Base-by-base conservation (phyloP, 2,113 vertebrate genomes). In the Scopus umbretta region DNA sequence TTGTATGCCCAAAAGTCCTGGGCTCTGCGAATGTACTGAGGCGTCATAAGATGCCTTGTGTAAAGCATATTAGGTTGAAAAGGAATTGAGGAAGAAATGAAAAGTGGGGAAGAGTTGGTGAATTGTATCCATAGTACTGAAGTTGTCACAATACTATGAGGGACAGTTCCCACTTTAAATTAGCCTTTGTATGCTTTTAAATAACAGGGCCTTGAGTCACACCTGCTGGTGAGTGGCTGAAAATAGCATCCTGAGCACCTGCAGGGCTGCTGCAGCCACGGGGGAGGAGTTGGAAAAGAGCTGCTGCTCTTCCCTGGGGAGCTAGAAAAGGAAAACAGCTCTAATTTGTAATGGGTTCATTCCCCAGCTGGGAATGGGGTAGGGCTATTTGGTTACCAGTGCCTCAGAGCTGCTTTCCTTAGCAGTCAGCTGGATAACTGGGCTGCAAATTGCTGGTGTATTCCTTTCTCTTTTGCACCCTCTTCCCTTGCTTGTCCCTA, bases 201-300 rank as follows among this genome's bases (percentile, higher is more conserved):
- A 63, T 85, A 86, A 66, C 47, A 66, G 42, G 55, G 38, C 80
- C 86, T 94, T 92, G 84, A 96, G 74, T 95, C 86, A 91, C 66
- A 91, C 53, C 84, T 94, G 91, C 86, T 90, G 89, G 18, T 83
- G 62, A 87, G 76, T 32, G 55, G 38, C 74, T 90, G 78, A 89
- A 76, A 95, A 91, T 68, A 95, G 62, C 80, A 86, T 76, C 78
- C 49, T 63, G 53, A 75, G 66, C 73, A 92, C 91, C 92, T 92
- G 86, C 91, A 89, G 75, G 67, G 63, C 74, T 96, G 65, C 79
- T 93, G 74, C 81, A 76, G 7, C 0, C 0, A 6, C n/a, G 73
- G 53, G 38, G 66, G 58, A 79, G 94, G 78, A 95, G 79, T 19
- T 96, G 89, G 70, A 72, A 80, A 80, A 72, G 66, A 80, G 74